Percentiles rank a stretch among this genome's conserved stretches.
Evolutionary conservation across 2,797 vertebrate genomes (phyloP).

Genomic region (Esox masquinongy): DNA sequence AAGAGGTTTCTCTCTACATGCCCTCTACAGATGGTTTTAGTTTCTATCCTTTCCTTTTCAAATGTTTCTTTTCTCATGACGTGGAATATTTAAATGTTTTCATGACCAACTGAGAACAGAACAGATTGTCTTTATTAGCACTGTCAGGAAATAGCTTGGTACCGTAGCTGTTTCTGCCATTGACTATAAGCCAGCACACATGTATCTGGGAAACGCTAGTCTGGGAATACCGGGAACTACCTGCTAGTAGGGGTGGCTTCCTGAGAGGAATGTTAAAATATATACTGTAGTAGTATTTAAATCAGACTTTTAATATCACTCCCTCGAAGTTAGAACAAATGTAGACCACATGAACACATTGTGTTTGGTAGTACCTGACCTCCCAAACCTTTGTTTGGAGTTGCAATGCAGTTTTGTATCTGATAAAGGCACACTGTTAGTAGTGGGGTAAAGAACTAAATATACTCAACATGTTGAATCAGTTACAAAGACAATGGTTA

Average conservation of each 20-base stretch:
- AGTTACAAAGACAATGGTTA: not conserved
- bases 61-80: slow-evolving; percentile 28
- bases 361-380: not conserved
- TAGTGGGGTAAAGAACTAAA: not conserved
- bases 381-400: not conserved
- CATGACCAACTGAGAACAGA: not conserved
- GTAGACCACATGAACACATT: not conserved
- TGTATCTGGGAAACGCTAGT: not conserved
- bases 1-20: slow-evolving; percentile 20
- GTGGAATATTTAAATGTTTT: slow-evolving; percentile 23
- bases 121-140: slow-evolving; percentile 3
- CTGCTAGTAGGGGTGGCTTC: slow-evolving; percentile 46
- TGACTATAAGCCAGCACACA: not conserved
- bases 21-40: slow-evolving; percentile 22
- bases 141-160: not conserved
- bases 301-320: slow-evolving; percentile 12
- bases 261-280: slow-evolving; percentile 31
- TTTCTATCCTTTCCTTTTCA: not conserved
- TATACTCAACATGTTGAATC: not conserved
- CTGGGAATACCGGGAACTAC: slow-evolving; percentile 17
- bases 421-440: slow-evolving; percentile 1
- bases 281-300: slow-evolving; percentile 40
- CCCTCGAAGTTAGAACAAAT: not conserved
- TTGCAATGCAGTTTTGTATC: slow-evolving; percentile 3
- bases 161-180: not conserved